Percentiles rank a stretch among this genome's conserved stretches.
Evolutionary conservation across 2,797 vertebrate genomes (phyloP).

Genomic region (Podarcis siculus): DNA sequence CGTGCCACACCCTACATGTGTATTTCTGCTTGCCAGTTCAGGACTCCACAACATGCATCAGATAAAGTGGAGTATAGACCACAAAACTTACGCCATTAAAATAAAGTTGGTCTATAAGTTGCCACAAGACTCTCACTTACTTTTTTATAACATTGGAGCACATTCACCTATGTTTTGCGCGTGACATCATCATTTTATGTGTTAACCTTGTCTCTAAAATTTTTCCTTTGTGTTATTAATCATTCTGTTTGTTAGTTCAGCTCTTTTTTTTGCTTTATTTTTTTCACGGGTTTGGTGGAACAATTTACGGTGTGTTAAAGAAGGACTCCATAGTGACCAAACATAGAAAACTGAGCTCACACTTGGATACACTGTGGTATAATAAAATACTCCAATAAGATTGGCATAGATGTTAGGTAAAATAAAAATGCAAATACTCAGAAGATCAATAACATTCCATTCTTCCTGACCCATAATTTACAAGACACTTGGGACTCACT

Average conservation of each 20-base stretch:
- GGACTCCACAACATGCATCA: neutral
- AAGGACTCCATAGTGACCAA: constrained; percentile 27
- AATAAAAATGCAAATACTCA: constrained; percentile 28
- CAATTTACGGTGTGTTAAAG: constrained; percentile 29
- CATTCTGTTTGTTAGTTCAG: neutral
- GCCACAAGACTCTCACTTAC: neutral
- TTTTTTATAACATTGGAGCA: neutral
- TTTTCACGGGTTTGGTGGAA: constrained; percentile 19
- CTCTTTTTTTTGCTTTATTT: neutral
- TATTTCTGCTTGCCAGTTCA: neutral
- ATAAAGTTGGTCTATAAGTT: neutral
- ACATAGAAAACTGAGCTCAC: constrained; percentile 2
- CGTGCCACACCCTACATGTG: no score
- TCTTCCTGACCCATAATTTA: constrained; percentile 13
- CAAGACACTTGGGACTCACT: neutral
- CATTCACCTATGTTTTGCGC: neutral
- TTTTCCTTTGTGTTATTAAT: neutral
- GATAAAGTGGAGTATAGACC: neutral
- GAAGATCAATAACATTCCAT: constrained; percentile 56
- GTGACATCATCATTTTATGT: neutral
- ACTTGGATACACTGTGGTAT: constrained; percentile 6
- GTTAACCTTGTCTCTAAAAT: neutral
- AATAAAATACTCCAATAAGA: constrained; percentile 41
- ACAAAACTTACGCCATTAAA: neutral
- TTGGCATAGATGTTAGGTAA: constrained; percentile 52